Evolutionary conservation across 2,113 vertebrate genomes (phyloP), one percentile per base, ranked within the genome.

Genomic region (Theristicus caerulescens): DNA sequence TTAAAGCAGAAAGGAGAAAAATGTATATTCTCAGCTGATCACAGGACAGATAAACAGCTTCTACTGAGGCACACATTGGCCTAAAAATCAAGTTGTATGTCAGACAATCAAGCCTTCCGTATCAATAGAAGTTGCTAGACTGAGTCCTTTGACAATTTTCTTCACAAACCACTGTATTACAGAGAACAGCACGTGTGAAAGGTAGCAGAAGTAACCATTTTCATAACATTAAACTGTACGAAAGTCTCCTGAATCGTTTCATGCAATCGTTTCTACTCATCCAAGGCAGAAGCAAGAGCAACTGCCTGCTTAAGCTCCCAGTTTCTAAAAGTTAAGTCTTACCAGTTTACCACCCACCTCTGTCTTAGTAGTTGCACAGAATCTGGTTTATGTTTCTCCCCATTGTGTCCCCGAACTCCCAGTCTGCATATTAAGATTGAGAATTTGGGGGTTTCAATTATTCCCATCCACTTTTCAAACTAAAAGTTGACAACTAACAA

Each of bases 391-490:
- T 18, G 10, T 82, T 88, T 67, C 55, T 77, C 15, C 22, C 24
- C 6, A 16, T 1, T 0, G 0, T 4, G 4, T 13, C 14, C 44
- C 36, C 21, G 10, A 78, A 91, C 22, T 82, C 22, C 36, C 78
- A 32, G 22, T 76, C 0, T 47, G 6, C n/a, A 16, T 13, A 62
- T 38, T 4, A 76, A 36, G 32, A 72, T 2, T 64, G n/a, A 59
- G 26, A 76, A 38, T 55, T 20, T 64, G 4, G 11, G 5, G 16
- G 1, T 51, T 82, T 77, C 1, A 2, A 59, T 71, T 65, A 78
- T 70, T 74, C 9, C 14, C 10, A 38, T 21, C 5, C 34, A 84
- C 7, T 70, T 11, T 61, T 74, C 42, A 72, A 88, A 76, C 31
- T 44, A 79, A 29, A 65, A 82, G 6, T 36, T 61, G 8, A 9